Evolutionary conservation across 2,113 vertebrate genomes (phyloP).

Genomic region (Carassius carassius): DNA sequence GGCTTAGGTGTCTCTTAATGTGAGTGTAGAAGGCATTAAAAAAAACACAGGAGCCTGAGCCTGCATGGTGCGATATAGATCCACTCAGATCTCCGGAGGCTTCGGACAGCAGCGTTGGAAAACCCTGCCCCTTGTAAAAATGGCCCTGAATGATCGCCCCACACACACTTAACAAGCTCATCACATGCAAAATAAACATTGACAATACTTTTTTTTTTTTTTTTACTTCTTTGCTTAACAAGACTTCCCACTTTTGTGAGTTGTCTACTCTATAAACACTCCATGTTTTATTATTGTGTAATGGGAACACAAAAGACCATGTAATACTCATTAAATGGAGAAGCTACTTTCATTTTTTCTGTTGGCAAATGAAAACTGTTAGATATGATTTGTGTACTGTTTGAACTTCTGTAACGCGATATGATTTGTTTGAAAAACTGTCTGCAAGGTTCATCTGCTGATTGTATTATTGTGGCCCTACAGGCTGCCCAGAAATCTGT

Average conservation of each 20-base stretch:
- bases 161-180: neutral
- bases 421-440: slow-evolving; percentile 36
- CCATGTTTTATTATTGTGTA: neutral
- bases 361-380: neutral
- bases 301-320: slow-evolving; percentile 13
- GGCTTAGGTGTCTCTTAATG: slow-evolving; percentile 63
- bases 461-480: slow-evolving; percentile 52
- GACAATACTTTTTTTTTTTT: neutral
- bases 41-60: slow-evolving; percentile 57
- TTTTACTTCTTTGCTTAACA: neutral
- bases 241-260: neutral
- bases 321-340: slow-evolving; percentile 20
- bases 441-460: slow-evolving; percentile 8
- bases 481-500: slow-evolving; percentile 40
- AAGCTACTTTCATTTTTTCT: slow-evolving; percentile 1
- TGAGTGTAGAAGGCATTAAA: slow-evolving; percentile 59
- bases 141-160: neutral
- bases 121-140: slow-evolving; percentile 39
- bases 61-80: slow-evolving; percentile 46
- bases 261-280: neutral
- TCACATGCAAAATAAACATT: neutral
- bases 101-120: slow-evolving; percentile 23
- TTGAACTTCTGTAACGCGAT: slow-evolving; percentile 7
- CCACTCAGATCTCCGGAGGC: slow-evolving; percentile 45
- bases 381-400: slow-evolving; percentile 25